Conservation (phyloP, 2,113 vertebrate species). For the Morphnarchus princeps region DNA sequence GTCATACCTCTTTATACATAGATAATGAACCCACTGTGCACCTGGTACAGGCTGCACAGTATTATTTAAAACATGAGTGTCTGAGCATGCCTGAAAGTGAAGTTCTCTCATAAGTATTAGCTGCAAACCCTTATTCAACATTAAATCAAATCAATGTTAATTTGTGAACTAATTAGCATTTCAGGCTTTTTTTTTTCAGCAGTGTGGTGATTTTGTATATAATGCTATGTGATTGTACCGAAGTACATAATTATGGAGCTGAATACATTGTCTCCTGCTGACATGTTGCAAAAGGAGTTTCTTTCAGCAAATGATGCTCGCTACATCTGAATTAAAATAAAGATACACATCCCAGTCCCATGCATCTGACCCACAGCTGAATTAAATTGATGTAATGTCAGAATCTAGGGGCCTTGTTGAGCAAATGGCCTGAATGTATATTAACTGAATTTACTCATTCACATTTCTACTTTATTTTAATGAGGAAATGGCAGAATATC, state of each 20-base stretch:
- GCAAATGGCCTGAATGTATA: not conserved
- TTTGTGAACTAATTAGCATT: constrained; percentile 82
- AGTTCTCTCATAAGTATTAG: constrained; percentile 74
- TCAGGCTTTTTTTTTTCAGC: constrained; percentile 67
- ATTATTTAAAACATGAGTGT: constrained; percentile 63
- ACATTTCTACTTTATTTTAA: constrained; percentile 1
- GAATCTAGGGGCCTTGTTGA: not conserved
- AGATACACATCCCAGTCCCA: not conserved
- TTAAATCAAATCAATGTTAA: constrained; percentile 85
- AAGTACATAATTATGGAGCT: constrained; percentile 73
- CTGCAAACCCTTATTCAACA: constrained; percentile 77
- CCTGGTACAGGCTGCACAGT: constrained; percentile 43
- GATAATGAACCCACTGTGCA: constrained; percentile 51
- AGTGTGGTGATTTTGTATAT: constrained; percentile 73
- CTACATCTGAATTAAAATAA: constrained; percentile 25
- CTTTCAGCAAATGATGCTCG: constrained; percentile 12
- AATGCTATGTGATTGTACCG: constrained; percentile 72
- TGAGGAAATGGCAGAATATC: not conserved
- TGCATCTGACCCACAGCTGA: not conserved
- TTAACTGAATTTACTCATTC: not conserved
- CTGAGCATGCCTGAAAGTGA: constrained; percentile 67
- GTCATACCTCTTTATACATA: constrained; percentile 33
- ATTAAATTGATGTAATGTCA: not conserved
- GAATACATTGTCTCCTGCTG: constrained; percentile 79
- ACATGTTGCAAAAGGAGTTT: constrained; percentile 56